These are phyloP conservation scores for Taenaris catops DNA, from an alignment of 2,888 invertebrate species.

Conservation along the genomic window DNA sequence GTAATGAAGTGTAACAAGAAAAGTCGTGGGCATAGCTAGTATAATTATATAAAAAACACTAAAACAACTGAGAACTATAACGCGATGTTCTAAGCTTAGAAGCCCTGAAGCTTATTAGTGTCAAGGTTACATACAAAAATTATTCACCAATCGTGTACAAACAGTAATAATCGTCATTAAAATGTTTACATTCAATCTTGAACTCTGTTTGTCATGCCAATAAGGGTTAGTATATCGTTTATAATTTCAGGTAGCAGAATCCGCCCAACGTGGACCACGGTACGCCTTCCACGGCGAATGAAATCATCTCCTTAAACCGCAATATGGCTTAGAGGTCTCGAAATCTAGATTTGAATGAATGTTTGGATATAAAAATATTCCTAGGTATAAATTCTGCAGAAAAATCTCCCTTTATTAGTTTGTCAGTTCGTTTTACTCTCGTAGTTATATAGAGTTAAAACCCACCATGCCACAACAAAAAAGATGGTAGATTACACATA, in stretches of 20 bases:
- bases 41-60: too few relatives aligned
- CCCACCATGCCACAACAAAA: too few relatives aligned
- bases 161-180: neutral
- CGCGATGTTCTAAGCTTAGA: slow-evolving; percentile 1
- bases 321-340: slow-evolving; percentile 12
- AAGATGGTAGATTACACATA: too few relatives aligned
- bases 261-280: slow-evolving; percentile 3
- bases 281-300: slow-evolving; percentile 25
- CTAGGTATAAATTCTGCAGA: too few relatives aligned
- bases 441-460: too few relatives aligned
- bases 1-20: too few relatives aligned
- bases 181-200: neutral
- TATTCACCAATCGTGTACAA: slow-evolving; percentile 11
- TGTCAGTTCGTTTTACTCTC: too few relatives aligned
- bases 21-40: too few relatives aligned
- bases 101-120: slow-evolving; percentile 21
- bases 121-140: slow-evolving; percentile 23
- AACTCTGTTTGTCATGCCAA: slow-evolving; percentile 1
- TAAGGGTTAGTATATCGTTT: slow-evolving; percentile 11
- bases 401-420: too few relatives aligned
- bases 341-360: slow-evolving; percentile 6
- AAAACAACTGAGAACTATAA: too few relatives aligned
- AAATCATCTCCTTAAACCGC: slow-evolving; percentile 23
- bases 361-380: neutral
- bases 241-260: neutral